Conservation (phyloP, 2,113 vertebrate genomes). For the Penelope pileata region DNA sequence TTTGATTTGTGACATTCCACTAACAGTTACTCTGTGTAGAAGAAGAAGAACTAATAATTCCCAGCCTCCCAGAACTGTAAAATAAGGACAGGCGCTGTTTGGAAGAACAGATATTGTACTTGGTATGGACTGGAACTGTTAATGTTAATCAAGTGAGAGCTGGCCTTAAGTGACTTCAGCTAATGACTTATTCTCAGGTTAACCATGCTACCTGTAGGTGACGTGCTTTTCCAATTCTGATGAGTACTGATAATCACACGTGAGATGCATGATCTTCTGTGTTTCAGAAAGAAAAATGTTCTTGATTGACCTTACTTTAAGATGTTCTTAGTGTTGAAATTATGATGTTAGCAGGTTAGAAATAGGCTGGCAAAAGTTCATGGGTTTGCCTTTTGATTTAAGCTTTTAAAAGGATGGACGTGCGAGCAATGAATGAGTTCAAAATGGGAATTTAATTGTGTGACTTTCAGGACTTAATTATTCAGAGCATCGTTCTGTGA, state of each 20-base stretch:
- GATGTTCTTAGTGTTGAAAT: not conserved
- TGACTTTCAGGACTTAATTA: not conserved
- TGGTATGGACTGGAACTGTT: not conserved
- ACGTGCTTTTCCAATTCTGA: not conserved
- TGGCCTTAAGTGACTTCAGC: slow-evolving; percentile 15
- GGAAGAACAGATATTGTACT: slow-evolving; percentile 12
- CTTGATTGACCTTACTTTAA: not conserved
- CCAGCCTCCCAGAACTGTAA: slow-evolving; percentile 29
- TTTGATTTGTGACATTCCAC: slow-evolving; percentile 53
- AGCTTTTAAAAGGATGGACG: not conserved
- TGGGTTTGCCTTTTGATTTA: not conserved
- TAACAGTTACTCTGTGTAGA: slow-evolving; percentile 42
- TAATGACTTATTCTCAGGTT: slow-evolving; percentile 32
- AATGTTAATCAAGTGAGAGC: slow-evolving; percentile 21
- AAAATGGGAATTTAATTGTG: slow-evolving; percentile 5
- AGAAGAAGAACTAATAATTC: slow-evolving; percentile 37
- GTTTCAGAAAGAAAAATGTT: not conserved
- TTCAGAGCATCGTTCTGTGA: not conserved
- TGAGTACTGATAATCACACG: not conserved
- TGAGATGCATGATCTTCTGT: not conserved
- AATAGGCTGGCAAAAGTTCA: not conserved
- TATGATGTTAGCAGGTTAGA: not conserved
- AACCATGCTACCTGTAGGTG: not conserved
- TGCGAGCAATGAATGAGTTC: not conserved
- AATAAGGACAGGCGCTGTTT: slow-evolving; percentile 12